Conservation (phyloP, 2,888 invertebrate genomes). For the Parelbella ahira region DNA sequence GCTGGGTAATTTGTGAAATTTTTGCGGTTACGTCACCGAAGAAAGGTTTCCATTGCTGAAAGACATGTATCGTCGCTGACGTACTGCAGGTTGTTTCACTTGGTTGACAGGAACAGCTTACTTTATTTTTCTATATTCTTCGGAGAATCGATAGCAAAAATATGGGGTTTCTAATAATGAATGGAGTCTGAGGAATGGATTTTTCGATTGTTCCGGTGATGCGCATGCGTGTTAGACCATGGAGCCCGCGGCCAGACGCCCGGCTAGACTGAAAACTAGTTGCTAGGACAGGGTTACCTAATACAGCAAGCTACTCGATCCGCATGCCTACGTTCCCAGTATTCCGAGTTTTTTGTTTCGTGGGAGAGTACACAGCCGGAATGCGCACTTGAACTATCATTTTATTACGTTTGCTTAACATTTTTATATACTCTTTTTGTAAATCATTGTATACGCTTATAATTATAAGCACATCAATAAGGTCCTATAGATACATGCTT, state of each 20-base stretch:
- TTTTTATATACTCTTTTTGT: too few species aligned
- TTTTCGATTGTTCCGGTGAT: slow-evolving; percentile 11
- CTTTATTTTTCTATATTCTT: too few species aligned
- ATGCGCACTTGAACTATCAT: too few species aligned
- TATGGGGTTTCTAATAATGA: slow-evolving; percentile 11
- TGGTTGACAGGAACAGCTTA: too few species aligned
- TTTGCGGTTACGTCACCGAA: slow-evolving; percentile 19
- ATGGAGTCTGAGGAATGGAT: slow-evolving; percentile 20
- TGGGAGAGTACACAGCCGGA: slow-evolving; percentile 12
- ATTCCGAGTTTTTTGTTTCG: slow-evolving; percentile 6
- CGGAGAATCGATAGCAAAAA: slow-evolving; percentile 1
- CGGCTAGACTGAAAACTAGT: slow-evolving; percentile 25
- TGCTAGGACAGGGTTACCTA: slow-evolving; percentile 19
- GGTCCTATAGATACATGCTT: too few species aligned
- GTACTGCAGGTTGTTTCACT: too few species aligned
- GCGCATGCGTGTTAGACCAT: slow-evolving; percentile 27
- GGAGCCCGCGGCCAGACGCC: slow-evolving; percentile 23
- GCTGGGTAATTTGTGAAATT: slow-evolving; percentile 7
- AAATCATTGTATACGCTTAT: too few species aligned
- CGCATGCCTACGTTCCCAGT: slow-evolving; percentile 4
- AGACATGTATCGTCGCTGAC: too few species aligned
- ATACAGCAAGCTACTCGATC: slow-evolving; percentile 2
- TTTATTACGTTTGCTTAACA: too few species aligned
- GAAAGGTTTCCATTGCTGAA: slow-evolving; percentile 20
- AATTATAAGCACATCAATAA: too few species aligned